Conservation (phyloP, 1,140 invertebrate species). For the Tetramorium simillimum region DNA sequence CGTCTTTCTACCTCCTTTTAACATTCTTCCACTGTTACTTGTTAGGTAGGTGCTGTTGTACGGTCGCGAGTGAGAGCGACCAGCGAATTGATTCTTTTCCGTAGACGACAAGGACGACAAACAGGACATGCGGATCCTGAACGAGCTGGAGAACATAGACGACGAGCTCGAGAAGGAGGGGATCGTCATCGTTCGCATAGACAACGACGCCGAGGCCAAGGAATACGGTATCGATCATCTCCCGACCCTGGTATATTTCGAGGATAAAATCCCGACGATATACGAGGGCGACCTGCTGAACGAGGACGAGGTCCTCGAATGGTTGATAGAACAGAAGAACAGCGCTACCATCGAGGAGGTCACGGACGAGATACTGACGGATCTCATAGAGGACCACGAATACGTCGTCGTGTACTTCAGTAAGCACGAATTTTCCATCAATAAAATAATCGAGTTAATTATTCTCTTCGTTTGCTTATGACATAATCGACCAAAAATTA, state of each 20-base stretch:
- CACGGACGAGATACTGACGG: constrained; percentile 95
- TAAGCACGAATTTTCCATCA: constrained; percentile 83
- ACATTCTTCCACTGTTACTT: constrained; percentile 71
- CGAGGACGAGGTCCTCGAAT: constrained; percentile 95
- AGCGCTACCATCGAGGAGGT: constrained; percentile 97
- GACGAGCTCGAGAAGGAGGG: constrained; percentile 96
- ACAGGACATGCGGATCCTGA: constrained; percentile 94
- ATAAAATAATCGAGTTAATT: not conserved
- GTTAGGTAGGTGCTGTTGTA: constrained; percentile 70
- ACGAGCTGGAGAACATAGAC: constrained; percentile 96
- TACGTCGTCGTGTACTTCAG: constrained; percentile 98
- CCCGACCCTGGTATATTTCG: constrained; percentile 95
- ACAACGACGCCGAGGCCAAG: constrained; percentile 94
- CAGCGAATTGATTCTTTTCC: constrained; percentile 71
- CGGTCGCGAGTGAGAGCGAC: constrained; percentile 56
- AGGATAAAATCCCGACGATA: constrained; percentile 95
- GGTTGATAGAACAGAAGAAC: constrained; percentile 96
- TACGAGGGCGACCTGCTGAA: constrained; percentile 97
- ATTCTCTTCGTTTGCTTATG: not conserved
- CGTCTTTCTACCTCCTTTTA: constrained; percentile 73
- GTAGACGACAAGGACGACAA: constrained; percentile 96
- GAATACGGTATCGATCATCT: constrained; percentile 96
- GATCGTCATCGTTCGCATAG: constrained; percentile 95
- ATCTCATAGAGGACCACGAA: constrained; percentile 95
- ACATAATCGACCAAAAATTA: constrained; percentile 1